Base-by-base conservation (phyloP, 2,888 invertebrate genomes). In the Aphrophora alni region DNA sequence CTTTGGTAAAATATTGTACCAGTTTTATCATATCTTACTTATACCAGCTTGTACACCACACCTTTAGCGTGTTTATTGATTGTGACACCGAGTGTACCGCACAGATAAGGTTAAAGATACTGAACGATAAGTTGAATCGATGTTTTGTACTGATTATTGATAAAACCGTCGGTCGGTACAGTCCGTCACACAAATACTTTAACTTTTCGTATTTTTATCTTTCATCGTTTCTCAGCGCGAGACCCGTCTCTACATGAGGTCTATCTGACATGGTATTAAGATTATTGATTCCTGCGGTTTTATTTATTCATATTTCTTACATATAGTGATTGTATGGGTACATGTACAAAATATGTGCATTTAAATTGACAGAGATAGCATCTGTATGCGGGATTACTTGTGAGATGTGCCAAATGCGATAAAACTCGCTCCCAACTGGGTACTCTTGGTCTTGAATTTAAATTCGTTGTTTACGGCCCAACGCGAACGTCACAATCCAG, bases 11-110 rank as follows among this genome's bases (percentile, higher is more conserved):
- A n/a, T n/a, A n/a, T n/a, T n/a, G n/a, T n/a, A n/a, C n/a, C n/a
- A n/a, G n/a, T 59, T n/a, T 59, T 59, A 59, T 14, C 1, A 2
- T 21, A 59, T 21, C 59, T 21, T 59, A 59, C 59, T n/a, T n/a
- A n/a, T n/a, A n/a, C n/a, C n/a, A n/a, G n/a, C n/a, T n/a, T 59
- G 59, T 59, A 59, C 59, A 59, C 59, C 59, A 59, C 59, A 59
- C 59, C 59, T 59, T 44, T 59, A 4, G 59, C 21, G 59, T 59
- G 59, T 59, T 44, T 59, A 59, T 59, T 59, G 59, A 21, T 59
- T 59, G 17, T 44, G 59, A 59, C 59, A 59, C 59, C n/a, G 59
- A 59, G 21, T 59, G 59, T 59, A 59, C 59, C 59, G 59, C 10
- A 21, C 59, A n/a, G 59, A 59, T 59, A 59, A 59, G 7, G n/a